phyloP scores from a whole-genome alignment of 2,113 vertebrate species.

The Lota lota region DNA sequence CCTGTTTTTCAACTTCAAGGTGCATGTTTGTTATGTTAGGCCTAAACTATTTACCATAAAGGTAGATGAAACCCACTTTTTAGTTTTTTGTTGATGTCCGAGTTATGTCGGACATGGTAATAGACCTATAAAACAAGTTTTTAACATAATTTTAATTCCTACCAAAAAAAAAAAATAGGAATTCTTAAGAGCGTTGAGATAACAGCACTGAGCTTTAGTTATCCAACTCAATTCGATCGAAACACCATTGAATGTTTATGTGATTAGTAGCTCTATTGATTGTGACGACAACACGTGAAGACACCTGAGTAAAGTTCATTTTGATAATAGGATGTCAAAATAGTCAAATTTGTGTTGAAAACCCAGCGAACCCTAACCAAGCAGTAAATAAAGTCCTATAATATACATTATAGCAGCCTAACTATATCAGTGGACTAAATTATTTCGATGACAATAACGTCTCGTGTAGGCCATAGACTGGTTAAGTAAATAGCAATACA shows the following conservation, averaged over 20 bases:
- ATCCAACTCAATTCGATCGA: constrained; percentile 56
- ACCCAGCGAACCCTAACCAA: constrained; percentile 7
- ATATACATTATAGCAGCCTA: too few relatives aligned
- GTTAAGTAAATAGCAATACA: too few relatives aligned
- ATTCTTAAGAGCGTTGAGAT: background rate
- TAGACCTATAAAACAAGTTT: too few relatives aligned
- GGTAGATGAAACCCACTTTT: too few relatives aligned
- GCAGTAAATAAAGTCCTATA: background rate
- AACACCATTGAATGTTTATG: constrained; percentile 55
- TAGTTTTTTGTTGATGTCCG: too few relatives aligned
- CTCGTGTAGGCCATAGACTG: background rate
- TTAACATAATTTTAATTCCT: too few relatives aligned
- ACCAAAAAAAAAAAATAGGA: too few relatives aligned
- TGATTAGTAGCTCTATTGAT: constrained; percentile 65
- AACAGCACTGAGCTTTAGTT: constrained; percentile 39
- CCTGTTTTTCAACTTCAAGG: too few relatives aligned
- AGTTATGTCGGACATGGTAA: too few relatives aligned
- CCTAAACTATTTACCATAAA: too few relatives aligned
- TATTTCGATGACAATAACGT: background rate
- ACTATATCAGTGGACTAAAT: too few relatives aligned
- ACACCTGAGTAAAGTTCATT: constrained; percentile 53
- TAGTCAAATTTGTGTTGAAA: background rate
- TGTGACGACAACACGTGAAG: constrained; percentile 53
- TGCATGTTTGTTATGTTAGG: too few relatives aligned
- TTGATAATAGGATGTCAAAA: constrained; percentile 38